Evolutionary conservation across 2,888 invertebrate species (phyloP).

Genomic region (Scotopteryx bipunctaria): DNA sequence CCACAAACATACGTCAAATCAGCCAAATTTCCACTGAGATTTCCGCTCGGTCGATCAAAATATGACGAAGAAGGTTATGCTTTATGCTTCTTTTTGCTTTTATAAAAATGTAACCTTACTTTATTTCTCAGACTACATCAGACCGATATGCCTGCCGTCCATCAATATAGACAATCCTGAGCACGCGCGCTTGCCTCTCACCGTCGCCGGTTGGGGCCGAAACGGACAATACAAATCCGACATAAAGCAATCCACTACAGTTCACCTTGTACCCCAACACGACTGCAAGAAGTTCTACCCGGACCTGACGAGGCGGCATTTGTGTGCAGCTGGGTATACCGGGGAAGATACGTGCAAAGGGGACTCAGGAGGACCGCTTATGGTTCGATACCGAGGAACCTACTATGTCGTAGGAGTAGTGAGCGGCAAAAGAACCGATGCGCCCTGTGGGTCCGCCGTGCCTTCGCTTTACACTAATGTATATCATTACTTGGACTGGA

Average conservation of each 20-base stretch:
- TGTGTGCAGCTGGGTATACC: slow-evolving; percentile 70
- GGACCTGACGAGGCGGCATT: slow-evolving; percentile 54
- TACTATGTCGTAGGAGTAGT: slow-evolving; percentile 72
- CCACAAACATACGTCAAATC: too few relatives aligned
- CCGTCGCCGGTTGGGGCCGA: slow-evolving; percentile 74
- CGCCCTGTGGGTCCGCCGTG: slow-evolving; percentile 69
- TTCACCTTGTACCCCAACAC: slow-evolving; percentile 64
- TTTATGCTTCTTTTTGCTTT: too few relatives aligned
- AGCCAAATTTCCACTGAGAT: too few relatives aligned
- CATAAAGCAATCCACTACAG: slow-evolving; percentile 69
- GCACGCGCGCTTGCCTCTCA: slow-evolving; percentile 60
- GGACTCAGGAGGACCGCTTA: slow-evolving; percentile 75
- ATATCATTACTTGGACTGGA: slow-evolving; percentile 67
- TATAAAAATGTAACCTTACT: background rate
- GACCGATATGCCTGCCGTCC: slow-evolving; percentile 71
- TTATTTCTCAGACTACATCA: slow-evolving; percentile 62
- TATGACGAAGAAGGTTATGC: too few relatives aligned
- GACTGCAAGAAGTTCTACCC: slow-evolving; percentile 62
- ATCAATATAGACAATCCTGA: slow-evolving; percentile 64
- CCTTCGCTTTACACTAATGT: slow-evolving; percentile 75
- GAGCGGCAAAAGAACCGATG: slow-evolving; percentile 71
- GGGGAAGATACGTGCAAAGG: slow-evolving; percentile 77
- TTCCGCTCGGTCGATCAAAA: too few relatives aligned
- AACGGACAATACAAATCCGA: slow-evolving; percentile 61
- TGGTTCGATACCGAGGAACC: slow-evolving; percentile 65